A percentile compares a stretch with the other conserved stretches of the same genome.
Conservation (phyloP, 1,140 invertebrate genomes). For the Eriocheir sinensis region DNA sequence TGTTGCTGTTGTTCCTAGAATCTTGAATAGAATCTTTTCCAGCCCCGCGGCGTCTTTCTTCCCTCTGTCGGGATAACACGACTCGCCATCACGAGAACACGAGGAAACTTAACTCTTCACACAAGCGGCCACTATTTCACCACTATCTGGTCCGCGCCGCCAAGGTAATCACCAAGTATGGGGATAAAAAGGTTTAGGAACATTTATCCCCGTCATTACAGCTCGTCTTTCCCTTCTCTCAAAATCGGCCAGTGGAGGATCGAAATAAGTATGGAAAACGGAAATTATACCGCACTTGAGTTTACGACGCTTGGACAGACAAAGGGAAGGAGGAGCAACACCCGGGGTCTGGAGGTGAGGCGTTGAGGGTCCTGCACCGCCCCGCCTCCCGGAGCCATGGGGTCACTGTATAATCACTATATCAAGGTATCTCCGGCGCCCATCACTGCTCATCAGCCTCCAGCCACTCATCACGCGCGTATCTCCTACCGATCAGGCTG, state of each 20-base stretch:
- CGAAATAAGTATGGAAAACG: conserved; percentile 6
- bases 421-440: conserved; percentile 56
- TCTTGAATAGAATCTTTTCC: neutral
- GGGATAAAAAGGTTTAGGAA: neutral
- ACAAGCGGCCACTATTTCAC: neutral
- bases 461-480: conserved; percentile 48
- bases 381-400: neutral
- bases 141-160: neutral
- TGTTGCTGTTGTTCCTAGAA: neutral
- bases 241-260: neutral
- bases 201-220: conserved; percentile 24
- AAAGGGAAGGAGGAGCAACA: neutral
- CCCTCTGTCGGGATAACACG: neutral
- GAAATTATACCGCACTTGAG: neutral
- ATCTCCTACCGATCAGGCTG: conserved; percentile 56
- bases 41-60: neutral
- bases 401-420: conserved; percentile 59
- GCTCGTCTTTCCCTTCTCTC: conserved; percentile 8
- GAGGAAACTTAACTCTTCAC: neutral
- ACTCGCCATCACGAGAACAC: neutral
- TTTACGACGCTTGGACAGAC: neutral
- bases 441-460: conserved; percentile 60
- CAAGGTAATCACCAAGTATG: neutral
- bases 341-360: neutral
- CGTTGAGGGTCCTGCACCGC: neutral